Evolutionary conservation across 2,888 invertebrate species (phyloP).

Genomic region (Brachycybe producta): DNA sequence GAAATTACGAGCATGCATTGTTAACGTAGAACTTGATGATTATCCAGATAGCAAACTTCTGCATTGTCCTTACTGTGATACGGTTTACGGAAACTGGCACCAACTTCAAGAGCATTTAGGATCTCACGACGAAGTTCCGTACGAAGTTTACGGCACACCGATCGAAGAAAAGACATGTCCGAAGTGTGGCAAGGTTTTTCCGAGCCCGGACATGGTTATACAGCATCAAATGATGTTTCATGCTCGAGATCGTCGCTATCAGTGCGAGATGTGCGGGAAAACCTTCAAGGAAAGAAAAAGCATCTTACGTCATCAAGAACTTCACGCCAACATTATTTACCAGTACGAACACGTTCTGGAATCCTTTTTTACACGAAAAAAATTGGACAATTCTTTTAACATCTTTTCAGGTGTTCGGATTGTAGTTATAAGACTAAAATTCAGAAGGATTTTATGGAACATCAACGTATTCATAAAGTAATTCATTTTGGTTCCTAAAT

Average conservation of each 20-base stretch:
- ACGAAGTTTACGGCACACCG: background rate
- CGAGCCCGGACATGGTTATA: constrained; percentile 3
- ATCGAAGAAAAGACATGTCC: constrained; percentile 7
- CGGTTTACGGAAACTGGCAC: constrained; percentile 1
- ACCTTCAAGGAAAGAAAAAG: constrained; percentile 11
- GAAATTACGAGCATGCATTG: too few species aligned
- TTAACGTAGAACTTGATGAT: background rate
- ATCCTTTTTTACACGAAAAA: too few species aligned
- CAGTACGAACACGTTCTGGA: too few species aligned
- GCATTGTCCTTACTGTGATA: constrained; percentile 5
- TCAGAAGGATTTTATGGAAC: constrained; percentile 9
- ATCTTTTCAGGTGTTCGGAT: constrained; percentile 10
- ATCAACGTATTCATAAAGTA: constrained; percentile 16
- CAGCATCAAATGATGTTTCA: constrained; percentile 2
- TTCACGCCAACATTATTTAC: constrained; percentile 8
- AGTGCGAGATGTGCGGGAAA: constrained; percentile 9
- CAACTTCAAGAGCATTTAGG: constrained; percentile 2
- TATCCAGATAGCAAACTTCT: constrained; percentile 1
- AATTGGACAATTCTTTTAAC: too few species aligned
- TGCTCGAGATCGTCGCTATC: background rate
- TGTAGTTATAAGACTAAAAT: constrained; percentile 17
- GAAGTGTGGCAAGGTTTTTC: background rate
- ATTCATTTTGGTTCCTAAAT: background rate
- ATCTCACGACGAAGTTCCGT: constrained; percentile 3
- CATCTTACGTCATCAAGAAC: constrained; percentile 4